These are phyloP conservation scores for Potamarius usumacintae DNA, from an alignment of 2,113 vertebrate genomes.

Conservation along the genomic window DNA sequence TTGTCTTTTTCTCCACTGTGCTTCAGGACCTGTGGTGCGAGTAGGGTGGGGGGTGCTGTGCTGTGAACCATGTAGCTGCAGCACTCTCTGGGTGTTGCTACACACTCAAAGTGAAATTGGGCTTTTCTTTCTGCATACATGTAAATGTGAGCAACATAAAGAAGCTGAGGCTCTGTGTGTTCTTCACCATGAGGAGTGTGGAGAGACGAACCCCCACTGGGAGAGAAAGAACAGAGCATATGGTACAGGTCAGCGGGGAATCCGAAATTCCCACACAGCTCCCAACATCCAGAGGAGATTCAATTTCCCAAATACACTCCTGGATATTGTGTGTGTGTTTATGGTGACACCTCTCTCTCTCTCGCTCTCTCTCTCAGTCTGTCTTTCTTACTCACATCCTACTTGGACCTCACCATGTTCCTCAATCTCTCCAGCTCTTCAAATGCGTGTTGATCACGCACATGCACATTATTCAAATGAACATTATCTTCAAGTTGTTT, in stretches of 20 bases:
- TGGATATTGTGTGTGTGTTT: not conserved
- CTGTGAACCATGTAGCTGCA: conserved; percentile 53
- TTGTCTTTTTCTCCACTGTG: conserved; percentile 48
- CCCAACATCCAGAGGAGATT: not conserved
- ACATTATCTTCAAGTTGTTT: not conserved
- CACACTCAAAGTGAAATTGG: conserved; percentile 45
- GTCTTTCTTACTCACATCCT: conserved; percentile 53
- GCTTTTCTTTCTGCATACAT: conserved; percentile 39
- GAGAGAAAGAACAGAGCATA: not conserved
- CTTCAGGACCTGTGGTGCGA: conserved; percentile 59
- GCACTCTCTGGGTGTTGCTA: conserved; percentile 38
- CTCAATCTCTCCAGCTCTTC: conserved; percentile 57
- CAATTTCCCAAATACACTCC: not conserved
- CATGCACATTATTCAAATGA: not conserved
- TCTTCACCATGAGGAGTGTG: not conserved
- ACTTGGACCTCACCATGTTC: conserved; percentile 49
- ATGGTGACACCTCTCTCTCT: not conserved
- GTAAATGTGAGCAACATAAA: conserved; percentile 20
- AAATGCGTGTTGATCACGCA: not conserved
- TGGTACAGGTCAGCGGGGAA: not conserved
- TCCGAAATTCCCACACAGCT: not conserved
- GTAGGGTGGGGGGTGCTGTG: conserved; percentile 57
- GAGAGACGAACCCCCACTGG: not conserved
- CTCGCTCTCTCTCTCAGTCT: not conserved
- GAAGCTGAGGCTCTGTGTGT: not conserved